Conservation (phyloP, 2,888 invertebrate genomes). For the Steinernema scapterisci region DNA sequence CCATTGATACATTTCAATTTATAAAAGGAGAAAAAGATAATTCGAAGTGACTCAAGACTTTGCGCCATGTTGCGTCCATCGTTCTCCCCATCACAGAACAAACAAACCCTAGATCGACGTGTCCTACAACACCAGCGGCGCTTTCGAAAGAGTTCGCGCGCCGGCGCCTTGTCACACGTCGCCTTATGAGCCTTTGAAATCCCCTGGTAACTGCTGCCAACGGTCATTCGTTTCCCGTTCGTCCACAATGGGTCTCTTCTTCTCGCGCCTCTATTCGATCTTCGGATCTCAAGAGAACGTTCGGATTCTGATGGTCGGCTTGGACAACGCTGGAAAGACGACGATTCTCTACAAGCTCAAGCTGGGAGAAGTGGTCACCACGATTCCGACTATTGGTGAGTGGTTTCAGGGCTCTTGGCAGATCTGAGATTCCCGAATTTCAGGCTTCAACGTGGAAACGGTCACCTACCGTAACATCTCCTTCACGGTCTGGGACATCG, state of each 20-base stretch:
- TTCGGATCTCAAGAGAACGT: not conserved
- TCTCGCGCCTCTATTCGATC: conserved; percentile 22
- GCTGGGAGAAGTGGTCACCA: conserved; percentile 19
- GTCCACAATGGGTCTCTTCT: conserved; percentile 7
- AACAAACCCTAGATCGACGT: too few species aligned
- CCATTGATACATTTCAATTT: too few species aligned
- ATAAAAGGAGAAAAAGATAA: too few species aligned
- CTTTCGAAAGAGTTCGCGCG: too few species aligned
- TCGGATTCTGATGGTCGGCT: conserved; percentile 8
- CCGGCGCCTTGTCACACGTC: too few species aligned
- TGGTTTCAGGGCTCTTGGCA: not conserved
- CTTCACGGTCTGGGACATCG: conserved; percentile 26
- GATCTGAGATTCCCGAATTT: not conserved
- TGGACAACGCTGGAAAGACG: conserved; percentile 18
- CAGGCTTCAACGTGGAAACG: conserved; percentile 29
- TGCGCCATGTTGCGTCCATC: too few species aligned
- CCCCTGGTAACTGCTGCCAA: too few species aligned
- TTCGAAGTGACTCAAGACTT: too few species aligned
- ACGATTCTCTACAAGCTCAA: conserved; percentile 23
- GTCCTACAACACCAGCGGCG: too few species aligned
- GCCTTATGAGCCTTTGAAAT: too few species aligned
- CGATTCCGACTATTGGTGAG: conserved; percentile 13
- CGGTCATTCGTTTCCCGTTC: too few species aligned
- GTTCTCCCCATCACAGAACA: too few species aligned
- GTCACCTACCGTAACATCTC: conserved; percentile 12